Percentiles rank a stretch among this genome's conserved stretches.
These are phyloP conservation scores for Callorhinus ursinus DNA, from an alignment of 2,113 vertebrate species.

Conservation along the genomic window DNA sequence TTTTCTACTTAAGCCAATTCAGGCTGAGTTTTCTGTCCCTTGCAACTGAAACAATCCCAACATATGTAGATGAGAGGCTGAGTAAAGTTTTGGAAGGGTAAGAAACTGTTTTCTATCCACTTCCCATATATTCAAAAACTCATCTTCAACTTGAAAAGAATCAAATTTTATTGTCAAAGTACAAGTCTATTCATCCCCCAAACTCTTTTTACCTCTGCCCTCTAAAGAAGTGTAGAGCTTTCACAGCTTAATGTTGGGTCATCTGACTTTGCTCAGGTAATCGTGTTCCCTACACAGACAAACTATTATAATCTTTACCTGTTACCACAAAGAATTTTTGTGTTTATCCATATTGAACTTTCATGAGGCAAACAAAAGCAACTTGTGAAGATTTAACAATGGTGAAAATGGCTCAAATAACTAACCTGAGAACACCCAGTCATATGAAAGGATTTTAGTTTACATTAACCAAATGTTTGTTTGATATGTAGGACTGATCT, in stretches of 20 bases:
- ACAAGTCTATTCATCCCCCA: neutral
- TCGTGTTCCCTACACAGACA: conserved; percentile 68
- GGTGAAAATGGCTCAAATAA: conserved; percentile 75
- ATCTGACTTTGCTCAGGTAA: conserved; percentile 70
- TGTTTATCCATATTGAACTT: conserved; percentile 76
- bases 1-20: neutral
- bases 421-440: conserved; percentile 66
- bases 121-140: neutral
- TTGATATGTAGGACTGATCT: conserved; percentile 74
- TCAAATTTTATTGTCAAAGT: conserved; percentile 1
- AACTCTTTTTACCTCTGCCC: conserved; percentile 23
- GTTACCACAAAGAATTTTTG: conserved; percentile 78
- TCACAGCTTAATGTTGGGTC: conserved; percentile 19
- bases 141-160: conserved; percentile 43
- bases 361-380: conserved; percentile 79
- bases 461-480: conserved; percentile 71
- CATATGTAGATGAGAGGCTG: neutral
- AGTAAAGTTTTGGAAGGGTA: neutral
- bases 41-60: neutral
- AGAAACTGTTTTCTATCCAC: neutral
- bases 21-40: neutral
- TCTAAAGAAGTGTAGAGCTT: conserved; percentile 28
- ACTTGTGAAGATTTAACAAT: conserved; percentile 75
- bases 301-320: conserved; percentile 79
- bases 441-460: conserved; percentile 68